Base-by-base conservation (phyloP, 2,888 invertebrate species). In the Drosophila kambysellisi region DNA sequence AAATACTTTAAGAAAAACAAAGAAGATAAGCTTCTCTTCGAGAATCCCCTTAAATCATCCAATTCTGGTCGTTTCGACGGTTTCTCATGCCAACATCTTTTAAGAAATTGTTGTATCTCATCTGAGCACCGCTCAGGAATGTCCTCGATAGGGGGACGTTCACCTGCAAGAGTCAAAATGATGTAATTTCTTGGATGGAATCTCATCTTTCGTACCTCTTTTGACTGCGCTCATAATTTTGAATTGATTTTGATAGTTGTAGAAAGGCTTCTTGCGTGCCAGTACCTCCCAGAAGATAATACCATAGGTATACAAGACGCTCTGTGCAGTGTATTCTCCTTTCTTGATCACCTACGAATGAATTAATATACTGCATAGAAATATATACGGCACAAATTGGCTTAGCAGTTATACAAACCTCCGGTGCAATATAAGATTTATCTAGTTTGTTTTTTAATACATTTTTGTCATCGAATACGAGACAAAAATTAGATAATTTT, bases 271-370 rank as follows among this genome's bases (percentile, higher is more conserved):
- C 29, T 39, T 69, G 1, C 52, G 58, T 2, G 69, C 25, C n/a
- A 69, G 4, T 3, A 66, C 29, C 25, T 70, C 70, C 66, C 70
- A 66, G 4, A 41, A 50, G 17, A 66, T 41, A 32, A 66, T 66
- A 2, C 68, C 68, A 46, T 33, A 41, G 32, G 51, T 56, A 20
- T 64, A 65, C 5, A 64, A 17, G 11, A 20, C 25, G 51, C 64
- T 53, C n/a, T 25, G 11, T 3, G 32, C 32, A 3, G 50, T 62
- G 7, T 4, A 29, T 11, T 8, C 29, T 41, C n/a, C 59, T 1
- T 9, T 2, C 9, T 5, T 37, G 35, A 37, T 8, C 3, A 53
- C 15, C 53, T 35, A 35, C 35, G 35, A 12, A 12, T 12, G 35
- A 12, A 35, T 12, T 12, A 35, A 35, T 35, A 35, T 35, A 35